Base-by-base conservation (phyloP, 1,140 invertebrate species). In the Diorhabda elongata region DNA sequence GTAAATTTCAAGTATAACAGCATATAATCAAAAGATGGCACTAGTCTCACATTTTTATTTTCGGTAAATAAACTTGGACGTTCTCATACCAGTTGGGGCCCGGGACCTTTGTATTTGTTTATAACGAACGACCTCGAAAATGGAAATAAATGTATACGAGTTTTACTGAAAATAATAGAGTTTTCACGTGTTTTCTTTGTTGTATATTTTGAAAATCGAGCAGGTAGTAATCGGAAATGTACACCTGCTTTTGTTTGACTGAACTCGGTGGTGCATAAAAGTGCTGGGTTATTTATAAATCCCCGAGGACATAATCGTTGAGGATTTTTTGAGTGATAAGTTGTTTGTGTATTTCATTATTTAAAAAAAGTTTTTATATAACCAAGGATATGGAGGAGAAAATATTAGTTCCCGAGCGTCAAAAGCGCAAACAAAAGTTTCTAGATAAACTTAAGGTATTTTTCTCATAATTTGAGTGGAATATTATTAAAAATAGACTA, bases 371-470 rank as follows among this genome's bases (percentile, higher is more conserved):
- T 26, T 26, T 26, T 26, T 26, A 26, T 26, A 26, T 26, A 26
- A 26, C 26, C 26, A 26, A 26, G 26, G 26, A 26, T 61, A 73
- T 70, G 71, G 71, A 73, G 43, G 64, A 67, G 52, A 70, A 73
- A 73, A 67, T 73, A 26, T 5, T 57, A 42, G 69, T 68, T 64
- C 71, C 71, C 41, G 71, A 70, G 64, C 57, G 71, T 26, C 65
- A 67, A 44, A 73, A 73, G 57, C 65, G 71, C 3, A 73, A 70
- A 73, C 70, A 68, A 64, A 71, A 68, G 64, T 64, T 67, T 57
- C 42, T 67, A 3, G 69, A 71, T 56, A 71, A 71, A 68, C 52
- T 68, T 3, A 71, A 71, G 69, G 69, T 71, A 57, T 60, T 64
- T 69, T 41, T 60, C 43, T n/a, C 26, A 58, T 56, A 26, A 26